Evolutionary conservation across 2,888 invertebrate species (phyloP).

Genomic region (Dryomyza anilis): DNA sequence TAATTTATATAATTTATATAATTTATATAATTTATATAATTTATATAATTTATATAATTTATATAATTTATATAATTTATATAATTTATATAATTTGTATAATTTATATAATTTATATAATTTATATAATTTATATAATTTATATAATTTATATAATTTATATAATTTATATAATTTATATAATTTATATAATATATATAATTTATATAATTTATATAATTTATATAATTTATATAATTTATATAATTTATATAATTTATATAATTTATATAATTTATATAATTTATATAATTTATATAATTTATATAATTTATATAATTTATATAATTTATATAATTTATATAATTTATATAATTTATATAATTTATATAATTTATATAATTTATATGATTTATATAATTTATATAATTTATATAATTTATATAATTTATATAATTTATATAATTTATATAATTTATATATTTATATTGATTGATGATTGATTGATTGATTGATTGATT

Average conservation of each 20-base stretch:
- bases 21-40: not conserved
- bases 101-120: not conserved
- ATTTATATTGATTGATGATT: not conserved
- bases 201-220: not conserved
- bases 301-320: not conserved
- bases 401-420: not conserved
- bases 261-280: not conserved
- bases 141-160: not conserved
- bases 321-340: not conserved
- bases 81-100: not conserved
- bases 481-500: too few relatives aligned
- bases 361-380: not conserved
- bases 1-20: not conserved
- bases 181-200: not conserved
- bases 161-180: not conserved
- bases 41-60: not conserved
- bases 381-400: not conserved
- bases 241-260: not conserved
- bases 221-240: not conserved
- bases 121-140: not conserved
- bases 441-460: not conserved
- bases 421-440: not conserved
- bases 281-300: not conserved
- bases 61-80: not conserved
- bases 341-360: not conserved